Base-by-base conservation (phyloP, 2,113 vertebrate genomes). In the Hippocampus abdominalis region DNA sequence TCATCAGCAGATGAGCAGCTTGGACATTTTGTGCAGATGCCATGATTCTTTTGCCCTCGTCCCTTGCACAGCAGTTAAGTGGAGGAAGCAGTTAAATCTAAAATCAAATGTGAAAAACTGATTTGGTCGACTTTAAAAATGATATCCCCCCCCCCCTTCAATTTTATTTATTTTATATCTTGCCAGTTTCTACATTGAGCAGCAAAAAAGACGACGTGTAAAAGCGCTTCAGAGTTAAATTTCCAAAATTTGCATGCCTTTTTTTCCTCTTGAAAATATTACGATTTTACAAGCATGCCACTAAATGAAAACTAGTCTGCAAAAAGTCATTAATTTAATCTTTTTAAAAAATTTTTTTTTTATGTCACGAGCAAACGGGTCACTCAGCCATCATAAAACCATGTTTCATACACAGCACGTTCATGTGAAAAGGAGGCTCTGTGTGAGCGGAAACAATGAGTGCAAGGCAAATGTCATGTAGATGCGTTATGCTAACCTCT, bases 401-500 rank as follows among this genome's bases (percentile, higher is more conserved):
- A 23, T 56, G 59, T 36, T 72, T 59, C 75, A 70, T 78, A 23
- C 79, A 64, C 20, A 40, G 16, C 72, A 1, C 65, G 61, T 59
- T 49, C 4, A 54, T 29, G 73, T 72, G 72, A 87, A 71, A 36
- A 72, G 57, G 32, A 69, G 32, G n/a, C 60, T 56, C 61, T 82
- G 66, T 74, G 74, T 75, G 74, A 64, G 63, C 76, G 82, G 79
- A 85, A 87, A 85, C 79, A 64, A 71, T 85, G 73, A 80, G 80
- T 46, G 23, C 69, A 72, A 78, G 84, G 78, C 86, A 89, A 69
- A 87, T 85, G 82, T 85, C 74, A 73, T 75, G 72, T 73, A 67
- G 80, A 78, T 51, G 67, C 79, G 83, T 82, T 88, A 83, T 86
- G 79, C 68, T 88, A 81, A 85, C 86, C 83, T 84, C 78, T 80